phyloP scores from a whole-genome alignment of 2,113 vertebrate genomes.

The Ochotona curzoniae region DNA sequence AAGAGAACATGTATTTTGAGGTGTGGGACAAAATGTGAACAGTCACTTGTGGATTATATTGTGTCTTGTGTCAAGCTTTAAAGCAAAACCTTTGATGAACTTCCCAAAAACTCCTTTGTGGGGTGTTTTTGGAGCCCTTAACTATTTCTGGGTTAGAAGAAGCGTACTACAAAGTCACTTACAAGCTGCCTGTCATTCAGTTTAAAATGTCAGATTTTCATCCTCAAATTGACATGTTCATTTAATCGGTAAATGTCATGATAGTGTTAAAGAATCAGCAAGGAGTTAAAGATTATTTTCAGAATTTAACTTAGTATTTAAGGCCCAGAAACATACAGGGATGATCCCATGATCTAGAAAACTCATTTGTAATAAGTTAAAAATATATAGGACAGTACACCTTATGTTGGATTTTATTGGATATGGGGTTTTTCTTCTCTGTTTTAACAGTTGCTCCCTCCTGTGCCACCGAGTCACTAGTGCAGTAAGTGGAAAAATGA shows the following conservation, averaged over 20 bases:
- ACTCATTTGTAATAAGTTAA: slow-evolving; percentile 6
- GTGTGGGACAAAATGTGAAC: not conserved
- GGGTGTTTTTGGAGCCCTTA: slow-evolving; percentile 8
- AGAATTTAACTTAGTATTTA: slow-evolving; percentile 45
- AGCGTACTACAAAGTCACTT: slow-evolving; percentile 25
- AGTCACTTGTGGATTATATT: slow-evolving; percentile 33
- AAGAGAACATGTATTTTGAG: not conserved
- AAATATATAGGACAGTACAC: not conserved
- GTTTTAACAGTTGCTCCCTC: not conserved
- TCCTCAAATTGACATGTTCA: slow-evolving; percentile 44
- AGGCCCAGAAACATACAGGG: slow-evolving; percentile 37
- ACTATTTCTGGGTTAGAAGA: slow-evolving; percentile 61
- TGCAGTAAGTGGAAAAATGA: slow-evolving; percentile 23
- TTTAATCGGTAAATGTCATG: slow-evolving; percentile 49
- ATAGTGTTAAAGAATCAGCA: slow-evolving; percentile 32
- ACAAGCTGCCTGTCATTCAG: slow-evolving; percentile 9
- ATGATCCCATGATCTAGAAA: slow-evolving; percentile 39
- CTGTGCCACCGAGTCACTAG: not conserved
- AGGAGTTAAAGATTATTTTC: slow-evolving; percentile 42
- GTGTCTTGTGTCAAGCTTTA: slow-evolving; percentile 48
- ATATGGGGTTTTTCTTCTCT: not conserved
- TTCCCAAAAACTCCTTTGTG: slow-evolving; percentile 26
- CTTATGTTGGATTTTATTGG: slow-evolving; percentile 53
- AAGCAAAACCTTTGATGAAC: slow-evolving; percentile 64
- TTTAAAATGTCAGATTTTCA: slow-evolving; percentile 50